These are phyloP conservation scores for Ammodytes marinus DNA, from an alignment of 2,113 vertebrate genomes.

Conservation along the genomic window DNA sequence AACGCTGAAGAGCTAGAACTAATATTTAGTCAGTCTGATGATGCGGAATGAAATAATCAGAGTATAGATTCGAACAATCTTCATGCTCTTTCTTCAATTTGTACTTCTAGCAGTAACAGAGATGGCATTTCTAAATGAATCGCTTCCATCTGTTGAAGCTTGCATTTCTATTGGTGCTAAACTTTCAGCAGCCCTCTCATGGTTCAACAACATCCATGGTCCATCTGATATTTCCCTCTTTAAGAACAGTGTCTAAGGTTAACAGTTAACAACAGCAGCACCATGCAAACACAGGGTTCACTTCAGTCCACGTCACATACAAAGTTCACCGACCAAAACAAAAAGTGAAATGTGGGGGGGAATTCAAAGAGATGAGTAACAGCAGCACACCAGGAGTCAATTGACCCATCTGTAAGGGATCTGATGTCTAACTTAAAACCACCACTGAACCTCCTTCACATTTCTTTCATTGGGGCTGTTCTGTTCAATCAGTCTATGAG, in stretches of 20 bases:
- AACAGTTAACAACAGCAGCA: slow-evolving; percentile 30
- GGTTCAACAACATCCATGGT: not conserved
- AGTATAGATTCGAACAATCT: slow-evolving; percentile 10
- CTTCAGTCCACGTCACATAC: slow-evolving; percentile 12
- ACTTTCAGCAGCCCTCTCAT: not conserved
- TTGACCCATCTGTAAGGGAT: slow-evolving; percentile 15
- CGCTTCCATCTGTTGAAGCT: slow-evolving; percentile 16
- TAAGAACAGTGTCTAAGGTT: not conserved
- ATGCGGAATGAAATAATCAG: slow-evolving; percentile 19
- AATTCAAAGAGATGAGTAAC: slow-evolving; percentile 23
- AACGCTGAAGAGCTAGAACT: slow-evolving; percentile 41
- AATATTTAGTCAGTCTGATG: slow-evolving; percentile 48
- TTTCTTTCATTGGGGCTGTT: not conserved
- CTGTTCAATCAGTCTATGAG: not conserved
- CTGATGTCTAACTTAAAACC: not conserved
- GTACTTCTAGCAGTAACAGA: slow-evolving; percentile 3
- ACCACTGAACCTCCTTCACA: not conserved
- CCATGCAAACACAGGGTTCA: slow-evolving; percentile 19
- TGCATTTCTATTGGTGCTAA: slow-evolving; percentile 3
- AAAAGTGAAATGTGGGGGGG: slow-evolving; percentile 8
- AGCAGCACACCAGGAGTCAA: slow-evolving; percentile 15
- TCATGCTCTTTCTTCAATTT: slow-evolving; percentile 4
- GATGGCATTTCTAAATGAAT: slow-evolving; percentile 24
- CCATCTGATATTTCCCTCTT: slow-evolving; percentile 17
- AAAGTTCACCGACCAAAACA: slow-evolving; percentile 20